phyloP scores from a whole-genome alignment of 2,113 vertebrate genomes.

The Indicator indicator region DNA sequence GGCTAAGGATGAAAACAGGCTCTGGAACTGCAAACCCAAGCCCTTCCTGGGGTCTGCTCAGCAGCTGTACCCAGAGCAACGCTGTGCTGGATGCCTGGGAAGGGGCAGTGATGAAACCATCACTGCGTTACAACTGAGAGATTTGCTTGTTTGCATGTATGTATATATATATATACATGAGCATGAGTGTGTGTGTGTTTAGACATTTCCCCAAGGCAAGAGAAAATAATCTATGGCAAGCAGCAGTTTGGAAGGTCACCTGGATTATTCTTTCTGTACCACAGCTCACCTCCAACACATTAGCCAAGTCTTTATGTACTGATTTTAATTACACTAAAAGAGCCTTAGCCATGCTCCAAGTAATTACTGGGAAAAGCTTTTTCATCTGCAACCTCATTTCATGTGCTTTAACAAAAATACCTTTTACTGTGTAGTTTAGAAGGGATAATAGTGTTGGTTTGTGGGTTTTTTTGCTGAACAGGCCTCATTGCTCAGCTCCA shows the following conservation, averaged over 20 bases:
- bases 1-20: not conserved
- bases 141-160: not conserved
- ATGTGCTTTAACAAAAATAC: not conserved
- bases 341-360: not conserved
- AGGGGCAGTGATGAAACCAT: not conserved
- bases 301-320: not conserved
- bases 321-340: not conserved
- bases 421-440: not conserved
- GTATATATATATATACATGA: no score
- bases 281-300: not conserved
- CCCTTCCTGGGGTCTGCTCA: slow-evolving; percentile 25
- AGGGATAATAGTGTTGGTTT: not conserved
- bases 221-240: not conserved
- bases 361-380: not conserved
- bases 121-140: accelerated
- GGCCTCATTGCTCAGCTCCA: accelerated
- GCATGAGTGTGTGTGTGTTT: not conserved
- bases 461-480: not conserved
- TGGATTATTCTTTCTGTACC: not conserved
- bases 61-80: not conserved
- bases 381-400: not conserved
- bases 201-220: slow-evolving; percentile 20
- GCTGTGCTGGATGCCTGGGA: not conserved
- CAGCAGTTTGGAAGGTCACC: slow-evolving; percentile 48
- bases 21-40: not conserved